Evolutionary conservation across 2,113 vertebrate genomes (phyloP).

Genomic region (Tragelaphus strepsiceros): DNA sequence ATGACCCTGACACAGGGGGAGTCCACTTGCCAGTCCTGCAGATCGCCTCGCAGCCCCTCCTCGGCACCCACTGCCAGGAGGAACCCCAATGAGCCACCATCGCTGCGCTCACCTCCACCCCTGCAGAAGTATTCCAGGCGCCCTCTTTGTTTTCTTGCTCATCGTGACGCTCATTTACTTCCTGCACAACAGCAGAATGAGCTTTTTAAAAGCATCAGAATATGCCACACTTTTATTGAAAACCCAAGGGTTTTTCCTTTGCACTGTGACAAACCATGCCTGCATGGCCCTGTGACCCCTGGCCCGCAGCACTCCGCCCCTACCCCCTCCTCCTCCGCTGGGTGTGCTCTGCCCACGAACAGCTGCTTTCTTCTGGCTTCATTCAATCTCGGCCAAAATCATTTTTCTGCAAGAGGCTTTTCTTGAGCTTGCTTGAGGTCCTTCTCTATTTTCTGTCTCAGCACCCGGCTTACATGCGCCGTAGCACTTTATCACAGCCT

Average conservation of each 20-base stretch:
- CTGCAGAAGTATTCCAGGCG: fast-evolving
- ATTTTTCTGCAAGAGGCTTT: neutral
- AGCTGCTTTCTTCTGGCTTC: neutral
- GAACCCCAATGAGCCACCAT: fast-evolving
- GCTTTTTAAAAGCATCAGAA: neutral
- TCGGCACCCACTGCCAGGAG: fast-evolving
- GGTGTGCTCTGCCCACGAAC: neutral
- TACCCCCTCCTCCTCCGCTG: fast-evolving
- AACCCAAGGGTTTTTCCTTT: neutral
- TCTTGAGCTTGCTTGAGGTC: neutral
- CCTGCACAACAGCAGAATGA: too few relatives aligned
- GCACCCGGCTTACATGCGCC: neutral
- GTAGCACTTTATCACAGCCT: neutral
- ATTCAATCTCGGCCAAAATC: neutral
- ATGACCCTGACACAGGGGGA: neutral
- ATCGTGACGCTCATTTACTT: neutral
- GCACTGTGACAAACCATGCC: too few relatives aligned
- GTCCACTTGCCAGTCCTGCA: too few relatives aligned
- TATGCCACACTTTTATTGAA: neutral
- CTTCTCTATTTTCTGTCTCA: neutral
- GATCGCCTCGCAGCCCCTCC: fast-evolving
- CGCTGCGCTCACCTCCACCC: fast-evolving
- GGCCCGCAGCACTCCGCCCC: fast-evolving
- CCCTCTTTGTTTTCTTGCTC: neutral
- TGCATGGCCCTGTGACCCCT: too few relatives aligned